Base-by-base conservation (phyloP, 2,888 invertebrate species). In the Chymomyza amoena region DNA sequence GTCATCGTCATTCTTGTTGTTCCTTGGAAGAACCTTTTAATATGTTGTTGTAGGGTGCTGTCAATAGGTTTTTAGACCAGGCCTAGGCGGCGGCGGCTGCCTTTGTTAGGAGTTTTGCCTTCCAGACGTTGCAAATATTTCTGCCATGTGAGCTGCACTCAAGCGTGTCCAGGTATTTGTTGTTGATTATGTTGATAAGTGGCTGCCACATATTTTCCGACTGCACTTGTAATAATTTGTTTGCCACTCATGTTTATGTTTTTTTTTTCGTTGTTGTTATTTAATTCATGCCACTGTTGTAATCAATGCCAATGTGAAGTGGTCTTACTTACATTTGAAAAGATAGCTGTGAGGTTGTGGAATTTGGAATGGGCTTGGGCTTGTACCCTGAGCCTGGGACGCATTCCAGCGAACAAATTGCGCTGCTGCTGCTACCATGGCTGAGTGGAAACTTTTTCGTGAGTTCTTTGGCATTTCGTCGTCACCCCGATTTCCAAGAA, bases 191-290 rank as follows among this genome's bases (percentile, higher is more conserved):
- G 79, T 80, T 87, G 88, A 85, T 88, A 85, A 88, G 87, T 86
- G 81, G 76, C 80, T 68, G 75, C 86, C 86, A 79, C 86, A 87
- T 84, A 81, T 78, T 88, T 84, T 66, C 70, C 76, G 79, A 76
- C 79, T 86, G 84, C 84, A 84, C 88, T 84, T 84, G 84, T 86
- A 84, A 88, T 88, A 84, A 88, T 84, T 84, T 88, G 88, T 88
- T 86, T 88, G 87, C 88, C 84, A 84, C 88, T 88, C 88, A 84
- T 78, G 85, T 76, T 72, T 68, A 32, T 28, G 36, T 10, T 28
- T 13, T 36, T 32, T 32, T 32, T 32, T 32, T 32, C 7, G 32
- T n/a, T n/a, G n/a, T 32, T 32, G 32, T 6, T 36, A 9, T 39
- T 36, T 54, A 20, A 20, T 54, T 68, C 36, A 59, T 60, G 51